These are phyloP conservation scores for Rotaria sp. DNA, from an alignment of 2,888 invertebrate genomes.

Conservation along the genomic window DNA sequence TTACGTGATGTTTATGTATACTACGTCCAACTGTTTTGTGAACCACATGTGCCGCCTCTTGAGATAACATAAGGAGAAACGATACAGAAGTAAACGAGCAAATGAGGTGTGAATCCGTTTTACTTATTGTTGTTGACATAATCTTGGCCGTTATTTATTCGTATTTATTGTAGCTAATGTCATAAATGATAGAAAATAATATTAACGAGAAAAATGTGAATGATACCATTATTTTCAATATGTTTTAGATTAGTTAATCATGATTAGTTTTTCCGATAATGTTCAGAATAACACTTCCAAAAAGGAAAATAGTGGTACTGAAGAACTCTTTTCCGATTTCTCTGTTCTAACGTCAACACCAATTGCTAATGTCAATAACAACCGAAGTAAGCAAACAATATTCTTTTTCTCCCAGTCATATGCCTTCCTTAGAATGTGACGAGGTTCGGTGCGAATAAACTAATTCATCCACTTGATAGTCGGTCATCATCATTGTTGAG, in stretches of 20 bases:
- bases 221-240: neutral
- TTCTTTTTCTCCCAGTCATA: neutral
- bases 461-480: conserved; percentile 2
- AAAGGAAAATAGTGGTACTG: neutral
- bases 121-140: neutral
- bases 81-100: neutral
- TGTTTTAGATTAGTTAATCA: conserved; percentile 3
- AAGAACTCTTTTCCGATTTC: neutral
- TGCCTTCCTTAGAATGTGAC: neutral
- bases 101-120: neutral
- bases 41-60: neutral
- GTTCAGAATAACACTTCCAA: neutral
- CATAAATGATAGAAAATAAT: neutral
- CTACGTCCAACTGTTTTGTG: neutral
- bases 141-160: neutral
- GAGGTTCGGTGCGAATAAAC: neutral
- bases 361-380: neutral
- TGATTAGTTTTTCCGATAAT: neutral
- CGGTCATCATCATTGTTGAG: neutral
- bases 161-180: neutral
- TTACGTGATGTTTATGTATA: neutral
- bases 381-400: neutral
- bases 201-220: neutral
- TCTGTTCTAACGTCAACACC: neutral
- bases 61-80: neutral